phyloP scores from a whole-genome alignment of 2,113 vertebrate genomes.

The Cryptomyrus ogoouensis region DNA sequence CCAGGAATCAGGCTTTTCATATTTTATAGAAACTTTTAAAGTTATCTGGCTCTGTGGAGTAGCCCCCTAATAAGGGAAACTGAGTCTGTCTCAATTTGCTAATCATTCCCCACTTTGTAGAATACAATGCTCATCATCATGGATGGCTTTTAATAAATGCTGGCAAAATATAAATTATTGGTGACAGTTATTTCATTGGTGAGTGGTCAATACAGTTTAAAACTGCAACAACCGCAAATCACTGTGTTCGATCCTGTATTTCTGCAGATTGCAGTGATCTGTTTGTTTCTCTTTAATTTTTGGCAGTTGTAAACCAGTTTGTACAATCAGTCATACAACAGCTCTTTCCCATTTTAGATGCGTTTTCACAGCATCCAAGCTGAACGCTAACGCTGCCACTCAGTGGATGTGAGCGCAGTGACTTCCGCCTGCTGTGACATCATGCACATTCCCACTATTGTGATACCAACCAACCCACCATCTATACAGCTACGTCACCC shows the following conservation, averaged over 20 bases:
- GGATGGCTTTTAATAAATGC: too few relatives aligned
- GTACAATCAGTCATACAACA: background rate
- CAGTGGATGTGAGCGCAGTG: background rate
- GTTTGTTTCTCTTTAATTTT: background rate
- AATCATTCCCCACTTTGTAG: too few relatives aligned
- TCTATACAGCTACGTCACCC: background rate
- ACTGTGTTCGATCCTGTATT: background rate
- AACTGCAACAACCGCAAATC: background rate
- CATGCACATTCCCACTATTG: background rate
- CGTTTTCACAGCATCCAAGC: background rate
- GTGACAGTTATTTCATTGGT: background rate
- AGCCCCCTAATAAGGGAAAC: background rate
- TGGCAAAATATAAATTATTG: background rate
- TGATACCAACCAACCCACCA: background rate
- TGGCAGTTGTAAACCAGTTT: background rate
- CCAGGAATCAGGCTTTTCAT: background rate
- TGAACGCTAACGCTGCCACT: background rate
- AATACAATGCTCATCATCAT: too few relatives aligned
- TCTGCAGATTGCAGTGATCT: background rate
- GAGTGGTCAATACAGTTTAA: background rate
- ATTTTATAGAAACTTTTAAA: background rate
- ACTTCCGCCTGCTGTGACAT: background rate
- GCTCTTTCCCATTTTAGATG: background rate
- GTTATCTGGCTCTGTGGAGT: too few relatives aligned
- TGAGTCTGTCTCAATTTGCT: background rate